Evolutionary conservation across 2,797 vertebrate genomes (phyloP), one percentile per base, ranked within the genome.

Genomic region (Eremophila alpestris): DNA sequence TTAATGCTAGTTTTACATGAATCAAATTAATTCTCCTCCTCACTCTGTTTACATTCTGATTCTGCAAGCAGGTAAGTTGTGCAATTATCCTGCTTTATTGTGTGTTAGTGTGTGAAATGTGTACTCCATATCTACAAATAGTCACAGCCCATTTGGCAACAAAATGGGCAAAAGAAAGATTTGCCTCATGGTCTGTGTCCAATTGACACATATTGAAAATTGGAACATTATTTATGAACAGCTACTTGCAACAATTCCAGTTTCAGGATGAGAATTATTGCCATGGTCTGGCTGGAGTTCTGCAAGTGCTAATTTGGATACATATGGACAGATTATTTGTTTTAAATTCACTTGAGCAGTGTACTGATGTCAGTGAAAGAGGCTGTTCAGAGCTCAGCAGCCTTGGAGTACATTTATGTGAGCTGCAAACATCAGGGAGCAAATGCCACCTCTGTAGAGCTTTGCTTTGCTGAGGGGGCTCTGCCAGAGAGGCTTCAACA

Each of bases 111-210:
- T 68, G 40, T 88, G 62, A 86, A 65, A 83, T 65, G 43, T 29
- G 24, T 52, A 36, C 51, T 67, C 34, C 36, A 0, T 52, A 58
- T 46, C 68, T 83, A 48, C 36, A 80, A 93, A 73, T 23, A 89
- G 49, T 68, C 54, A 78, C 68, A 71, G 29, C 67, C 30, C 41
- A 70, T 82, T 85, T 91, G 68, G 52, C 79, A 74, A 59, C 41
- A 79, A 94, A 94, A 89, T 22, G 8, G 41, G 38, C 46, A 85
- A 83, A 86, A 87, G 76, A 91, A 91, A 95, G 48, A 88, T 54
- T 27, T 59, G 36, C 34, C 63, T 87, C 5, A 7, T 77, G 75
- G 18, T 77, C 49, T 92, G 71, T 81, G 75, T 78, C 78, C 81
- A 85, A 45, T 9, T 80, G 85, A 88, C 52, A 89, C 34, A 34